These are phyloP conservation scores for Chrysopilus asiliformis DNA, from an alignment of 2,888 invertebrate species.

Conservation along the genomic window DNA sequence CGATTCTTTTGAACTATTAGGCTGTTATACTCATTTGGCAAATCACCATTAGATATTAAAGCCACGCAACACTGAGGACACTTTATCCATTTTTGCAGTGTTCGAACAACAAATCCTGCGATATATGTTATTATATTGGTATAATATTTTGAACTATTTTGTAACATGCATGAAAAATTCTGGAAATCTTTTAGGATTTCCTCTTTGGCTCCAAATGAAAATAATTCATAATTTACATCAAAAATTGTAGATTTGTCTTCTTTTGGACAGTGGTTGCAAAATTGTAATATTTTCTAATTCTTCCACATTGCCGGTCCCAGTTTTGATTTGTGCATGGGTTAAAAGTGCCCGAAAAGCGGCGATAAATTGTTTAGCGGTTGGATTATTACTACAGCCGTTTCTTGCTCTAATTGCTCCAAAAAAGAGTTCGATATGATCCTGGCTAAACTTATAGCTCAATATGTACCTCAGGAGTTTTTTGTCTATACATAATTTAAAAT, in stretches of 20 bases:
- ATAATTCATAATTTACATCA: too few species aligned
- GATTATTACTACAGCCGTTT: too few species aligned
- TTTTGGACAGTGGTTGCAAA: background rate
- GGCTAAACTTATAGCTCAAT: constrained; percentile 2
- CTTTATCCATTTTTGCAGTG: background rate
- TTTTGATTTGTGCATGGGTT: constrained; percentile 1
- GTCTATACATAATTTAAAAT: background rate
- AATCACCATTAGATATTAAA: too few species aligned
- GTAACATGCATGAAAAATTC: too few species aligned
- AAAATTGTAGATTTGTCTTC: too few species aligned
- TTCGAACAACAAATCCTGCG: constrained; percentile 1
- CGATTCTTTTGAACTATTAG: too few species aligned
- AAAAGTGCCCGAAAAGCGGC: constrained; percentile 4
- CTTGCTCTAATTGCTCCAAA: constrained; percentile 5
- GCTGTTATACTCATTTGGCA: too few species aligned
- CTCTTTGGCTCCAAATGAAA: too few species aligned
- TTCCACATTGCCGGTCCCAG: constrained; percentile 3
- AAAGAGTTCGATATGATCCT: constrained; percentile 6
- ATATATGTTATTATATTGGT: background rate
- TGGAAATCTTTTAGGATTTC: too few species aligned
- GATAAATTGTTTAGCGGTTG: constrained; percentile 2
- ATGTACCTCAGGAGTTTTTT: constrained; percentile 1
- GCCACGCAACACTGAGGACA: too few species aligned
- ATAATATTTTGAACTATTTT: background rate
- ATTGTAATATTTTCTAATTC: background rate